A percentile compares a stretch with the other conserved stretches of the same genome.
Evolutionary conservation across 2,797 vertebrate species (phyloP).

Genomic region (Gymnoscopelus microlampas): DNA sequence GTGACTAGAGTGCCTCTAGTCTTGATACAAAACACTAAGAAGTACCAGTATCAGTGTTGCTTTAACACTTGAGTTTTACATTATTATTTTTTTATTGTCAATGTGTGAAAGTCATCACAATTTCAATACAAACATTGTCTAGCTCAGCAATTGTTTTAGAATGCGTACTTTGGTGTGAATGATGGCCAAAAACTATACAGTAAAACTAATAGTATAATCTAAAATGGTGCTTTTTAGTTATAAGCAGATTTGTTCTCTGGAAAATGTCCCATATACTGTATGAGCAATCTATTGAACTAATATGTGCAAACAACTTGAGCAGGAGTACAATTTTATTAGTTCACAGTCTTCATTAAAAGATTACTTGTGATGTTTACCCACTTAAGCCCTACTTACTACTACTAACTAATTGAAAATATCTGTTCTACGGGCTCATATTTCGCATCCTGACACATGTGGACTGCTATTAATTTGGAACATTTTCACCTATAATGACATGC

Average conservation of each 20-base stretch:
- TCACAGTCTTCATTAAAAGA: too few species aligned
- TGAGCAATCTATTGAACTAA: too few species aligned
- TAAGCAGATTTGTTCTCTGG: neutral
- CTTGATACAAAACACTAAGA: slow-evolving; percentile 22
- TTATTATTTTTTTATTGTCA: slow-evolving; percentile 9
- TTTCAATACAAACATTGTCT: neutral
- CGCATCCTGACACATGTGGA: too few species aligned
- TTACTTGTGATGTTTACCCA: too few species aligned
- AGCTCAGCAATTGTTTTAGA: neutral
- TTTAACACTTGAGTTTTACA: neutral
- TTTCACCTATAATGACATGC: too few species aligned
- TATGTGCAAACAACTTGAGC: too few species aligned
- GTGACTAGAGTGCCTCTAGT: neutral
- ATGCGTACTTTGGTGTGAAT: neutral
- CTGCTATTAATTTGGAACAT: too few species aligned
- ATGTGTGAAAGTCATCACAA: neutral
- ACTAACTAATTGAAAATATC: too few species aligned
- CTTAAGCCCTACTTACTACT: too few species aligned
- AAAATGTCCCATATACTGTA: neutral
- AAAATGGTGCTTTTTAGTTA: neutral
- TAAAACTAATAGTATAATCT: neutral
- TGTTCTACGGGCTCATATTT: too few species aligned
- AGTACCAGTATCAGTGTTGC: slow-evolving; percentile 3
- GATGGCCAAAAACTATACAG: neutral
- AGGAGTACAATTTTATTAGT: too few species aligned